These are phyloP conservation scores for Coregonus clupeaformis DNA, from an alignment of 2,113 vertebrate species.

Conservation along the genomic window DNA sequence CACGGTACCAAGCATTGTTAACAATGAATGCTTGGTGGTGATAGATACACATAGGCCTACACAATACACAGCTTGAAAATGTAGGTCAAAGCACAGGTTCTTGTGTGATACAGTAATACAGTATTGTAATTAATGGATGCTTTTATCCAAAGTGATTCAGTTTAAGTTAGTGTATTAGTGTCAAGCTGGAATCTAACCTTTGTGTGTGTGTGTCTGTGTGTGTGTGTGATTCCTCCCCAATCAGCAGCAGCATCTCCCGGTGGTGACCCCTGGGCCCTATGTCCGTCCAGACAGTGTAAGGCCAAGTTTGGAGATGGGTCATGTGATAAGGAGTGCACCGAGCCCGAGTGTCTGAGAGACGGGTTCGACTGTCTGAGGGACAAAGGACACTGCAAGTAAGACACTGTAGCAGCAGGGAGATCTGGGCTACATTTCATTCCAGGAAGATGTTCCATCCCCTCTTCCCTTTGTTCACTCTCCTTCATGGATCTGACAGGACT, in stretches of 20 bases:
- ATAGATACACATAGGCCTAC: slow-evolving; percentile 1
- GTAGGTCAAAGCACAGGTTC: slow-evolving; percentile 6
- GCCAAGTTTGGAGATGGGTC: slow-evolving; percentile 77
- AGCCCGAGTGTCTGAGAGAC: slow-evolving; percentile 79
- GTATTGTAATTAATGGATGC: not conserved
- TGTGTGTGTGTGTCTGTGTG: not conserved
- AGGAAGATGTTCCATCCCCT: slow-evolving; percentile 13
- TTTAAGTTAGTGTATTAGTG: not conserved
- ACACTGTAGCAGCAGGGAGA: not conserved
- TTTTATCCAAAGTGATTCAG: not conserved
- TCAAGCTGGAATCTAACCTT: not conserved
- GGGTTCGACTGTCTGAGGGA: slow-evolving; percentile 81
- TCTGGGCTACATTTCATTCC: no score
- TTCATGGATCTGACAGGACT: not conserved
- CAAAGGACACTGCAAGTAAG: slow-evolving; percentile 77
- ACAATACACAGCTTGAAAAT: slow-evolving; percentile 50
- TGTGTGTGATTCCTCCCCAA: slow-evolving; percentile 32
- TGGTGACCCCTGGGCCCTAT: slow-evolving; percentile 78
- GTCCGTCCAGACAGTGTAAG: slow-evolving; percentile 71
- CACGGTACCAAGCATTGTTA: no score
- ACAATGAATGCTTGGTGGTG: no score
- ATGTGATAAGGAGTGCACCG: slow-evolving; percentile 77
- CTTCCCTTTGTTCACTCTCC: slow-evolving; percentile 25
- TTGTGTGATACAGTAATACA: not conserved
- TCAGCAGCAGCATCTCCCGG: slow-evolving; percentile 61